Base-by-base conservation (phyloP, 2,797 vertebrate genomes). In the Carapus acus region DNA sequence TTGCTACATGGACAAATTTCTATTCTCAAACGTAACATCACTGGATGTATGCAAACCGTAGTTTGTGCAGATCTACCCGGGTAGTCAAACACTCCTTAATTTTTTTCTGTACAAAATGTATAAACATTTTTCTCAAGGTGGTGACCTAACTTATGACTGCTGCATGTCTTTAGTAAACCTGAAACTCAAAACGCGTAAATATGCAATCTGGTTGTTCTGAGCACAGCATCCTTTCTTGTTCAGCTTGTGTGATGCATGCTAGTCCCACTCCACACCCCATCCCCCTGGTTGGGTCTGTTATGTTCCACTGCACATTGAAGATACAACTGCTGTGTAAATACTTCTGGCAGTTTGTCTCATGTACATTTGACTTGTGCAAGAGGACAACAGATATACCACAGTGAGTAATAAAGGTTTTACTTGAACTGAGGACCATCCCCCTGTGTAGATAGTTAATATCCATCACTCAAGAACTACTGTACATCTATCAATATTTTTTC, bases 371-470 rank as follows among this genome's bases (percentile, higher is more conserved):
- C 66, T 73, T 73, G 67, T 74, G 78, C 53, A 58, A 70, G 59
- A 76, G 60, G 67, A 66, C 71, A 75, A 78, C 78, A 76, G 79
- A 63, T 78, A 80, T 79, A 83, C 73, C n/a, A 52, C 74, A 71
- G 78, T 61, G 71, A 76, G 71, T 83, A 88, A 88, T 88, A 85
- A 87, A 88, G 54, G 22, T 55, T 64, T 84, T 81, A 73, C 77
- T 85, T 74, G 74, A 80, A 67, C 65, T 79, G 12, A 68, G 68
- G 45, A 33, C 9, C 12, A 33, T 33, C 14, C 6, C 6, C 6
- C 14, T 33, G 6, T 33, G 31, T 33, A 13, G 31, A 27, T 27
- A 27, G 9, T 9, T 5, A 5, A 5, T 27, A 27, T 27, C 4
- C 24, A 27, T 9, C 24, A 27, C 24, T 9, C 9, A 4, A 27